Conservation (phyloP, 2,797 vertebrate genomes). For the Falco concolor region DNA sequence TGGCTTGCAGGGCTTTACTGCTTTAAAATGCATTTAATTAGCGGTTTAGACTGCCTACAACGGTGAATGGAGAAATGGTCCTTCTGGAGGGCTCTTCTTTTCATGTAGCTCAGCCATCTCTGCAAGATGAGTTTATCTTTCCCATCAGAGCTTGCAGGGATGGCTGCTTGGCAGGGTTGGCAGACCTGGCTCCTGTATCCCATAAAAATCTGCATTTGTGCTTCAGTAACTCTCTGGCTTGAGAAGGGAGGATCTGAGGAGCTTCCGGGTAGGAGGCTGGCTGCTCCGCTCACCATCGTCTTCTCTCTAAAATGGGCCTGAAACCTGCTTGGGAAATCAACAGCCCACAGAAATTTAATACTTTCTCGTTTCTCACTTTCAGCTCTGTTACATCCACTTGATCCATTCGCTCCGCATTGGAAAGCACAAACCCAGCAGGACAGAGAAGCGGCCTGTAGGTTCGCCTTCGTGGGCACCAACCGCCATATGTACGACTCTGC, state of each 20-base stretch:
- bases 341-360: neutral
- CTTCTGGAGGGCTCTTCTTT: neutral
- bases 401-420: fast-evolving
- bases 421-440: neutral
- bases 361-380: neutral
- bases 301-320: neutral
- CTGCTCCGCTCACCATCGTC: fast-evolving
- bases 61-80: neutral
- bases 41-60: neutral
- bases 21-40: neutral
- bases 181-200: neutral
- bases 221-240: neutral
- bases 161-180: neutral
- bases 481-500: fast-evolving
- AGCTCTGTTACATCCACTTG: neutral
- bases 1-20: neutral
- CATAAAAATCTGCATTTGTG: neutral
- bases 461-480: fast-evolving
- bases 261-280: neutral
- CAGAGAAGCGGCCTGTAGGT: neutral
- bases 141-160: fast-evolving
- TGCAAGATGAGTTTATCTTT: neutral
- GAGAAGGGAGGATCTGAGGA: neutral
- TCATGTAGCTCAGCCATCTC: neutral
- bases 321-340: neutral